These are phyloP conservation scores for Meandrina meandrites DNA, from an alignment of 92 coral and sea anemone genomes.

Conservation along the genomic window DNA sequence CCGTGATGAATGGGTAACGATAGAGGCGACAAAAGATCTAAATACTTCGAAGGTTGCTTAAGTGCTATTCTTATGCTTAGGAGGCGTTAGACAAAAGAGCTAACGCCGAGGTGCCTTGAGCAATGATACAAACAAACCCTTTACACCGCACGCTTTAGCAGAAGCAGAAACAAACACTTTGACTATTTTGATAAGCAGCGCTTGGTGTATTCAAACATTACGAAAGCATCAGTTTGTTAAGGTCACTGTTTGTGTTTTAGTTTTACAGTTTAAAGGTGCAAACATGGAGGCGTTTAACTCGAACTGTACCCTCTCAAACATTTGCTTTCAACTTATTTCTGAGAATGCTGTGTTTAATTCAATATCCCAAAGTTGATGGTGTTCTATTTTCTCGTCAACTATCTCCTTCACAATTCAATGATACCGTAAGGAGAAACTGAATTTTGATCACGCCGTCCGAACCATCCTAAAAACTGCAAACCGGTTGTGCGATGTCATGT, in stretches of 20 bases:
- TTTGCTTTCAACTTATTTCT: background rate
- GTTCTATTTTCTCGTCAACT: background rate
- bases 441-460: background rate
- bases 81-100: constrained; percentile 32
- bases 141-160: constrained; percentile 8
- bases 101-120: constrained; percentile 15
- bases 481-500: constrained; percentile 3
- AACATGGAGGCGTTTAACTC: too few species aligned
- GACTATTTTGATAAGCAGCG: background rate
- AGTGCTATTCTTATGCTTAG: constrained; percentile 36
- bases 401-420: background rate
- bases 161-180: background rate
- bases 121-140: constrained; percentile 36
- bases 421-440: constrained; percentile 17
- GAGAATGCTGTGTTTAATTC: background rate
- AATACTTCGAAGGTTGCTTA: constrained; percentile 30
- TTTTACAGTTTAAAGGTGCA: background rate
- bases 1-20: constrained; percentile 37
- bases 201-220: background rate
- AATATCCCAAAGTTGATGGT: background rate
- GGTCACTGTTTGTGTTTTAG: too few species aligned
- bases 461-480: background rate
- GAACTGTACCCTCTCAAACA: too few species aligned
- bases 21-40: constrained; percentile 38
- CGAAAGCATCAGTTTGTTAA: background rate